phyloP scores from a whole-genome alignment of 2,888 invertebrate species.

The Plemyria rubiginata region DNA sequence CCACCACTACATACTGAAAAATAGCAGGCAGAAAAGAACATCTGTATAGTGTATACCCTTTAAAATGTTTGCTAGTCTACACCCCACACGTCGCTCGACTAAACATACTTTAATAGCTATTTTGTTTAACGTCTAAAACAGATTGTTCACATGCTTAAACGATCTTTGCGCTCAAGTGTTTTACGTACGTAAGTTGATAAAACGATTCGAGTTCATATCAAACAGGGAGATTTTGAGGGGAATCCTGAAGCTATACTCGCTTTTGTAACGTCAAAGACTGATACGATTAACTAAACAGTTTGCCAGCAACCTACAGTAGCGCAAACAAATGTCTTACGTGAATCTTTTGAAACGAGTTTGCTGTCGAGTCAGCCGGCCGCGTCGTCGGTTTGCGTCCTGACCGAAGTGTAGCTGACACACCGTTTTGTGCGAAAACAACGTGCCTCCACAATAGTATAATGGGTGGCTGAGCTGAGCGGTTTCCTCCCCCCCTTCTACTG shows the following conservation, averaged over 20 bases:
- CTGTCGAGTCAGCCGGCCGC: slow-evolving; percentile 47
- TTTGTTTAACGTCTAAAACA: slow-evolving; percentile 24
- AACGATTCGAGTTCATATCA: slow-evolving; percentile 18
- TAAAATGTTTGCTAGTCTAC: slow-evolving; percentile 26
- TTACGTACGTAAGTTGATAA: slow-evolving; percentile 6
- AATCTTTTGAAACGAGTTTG: slow-evolving; percentile 51
- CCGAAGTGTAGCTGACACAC: slow-evolving; percentile 69
- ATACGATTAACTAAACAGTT: slow-evolving; percentile 4
- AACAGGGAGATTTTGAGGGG: slow-evolving; percentile 14
- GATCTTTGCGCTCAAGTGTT: slow-evolving; percentile 12
- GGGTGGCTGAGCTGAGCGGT: slow-evolving; percentile 75
- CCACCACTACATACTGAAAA: slow-evolving; percentile 13
- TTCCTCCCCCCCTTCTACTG: slow-evolving; percentile 53
- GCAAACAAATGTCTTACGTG: slow-evolving; percentile 56
- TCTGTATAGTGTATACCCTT: slow-evolving; percentile 30
- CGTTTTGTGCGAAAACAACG: slow-evolving; percentile 78
- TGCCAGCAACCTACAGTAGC: slow-evolving; percentile 36
- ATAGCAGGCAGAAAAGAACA: slow-evolving; percentile 19
- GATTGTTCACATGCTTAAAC: slow-evolving; percentile 17
- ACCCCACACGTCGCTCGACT: slow-evolving; percentile 33
- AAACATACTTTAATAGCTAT: slow-evolving; percentile 28
- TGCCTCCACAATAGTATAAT: slow-evolving; percentile 77
- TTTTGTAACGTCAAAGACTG: slow-evolving; percentile 5
- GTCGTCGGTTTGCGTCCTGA: slow-evolving; percentile 53
- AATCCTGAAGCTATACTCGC: slow-evolving; percentile 1